Percentiles rank a stretch among this genome's conserved stretches.
These are phyloP conservation scores for Phaethon lepturus DNA, from an alignment of 2,113 vertebrate genomes.

Conservation along the genomic window DNA sequence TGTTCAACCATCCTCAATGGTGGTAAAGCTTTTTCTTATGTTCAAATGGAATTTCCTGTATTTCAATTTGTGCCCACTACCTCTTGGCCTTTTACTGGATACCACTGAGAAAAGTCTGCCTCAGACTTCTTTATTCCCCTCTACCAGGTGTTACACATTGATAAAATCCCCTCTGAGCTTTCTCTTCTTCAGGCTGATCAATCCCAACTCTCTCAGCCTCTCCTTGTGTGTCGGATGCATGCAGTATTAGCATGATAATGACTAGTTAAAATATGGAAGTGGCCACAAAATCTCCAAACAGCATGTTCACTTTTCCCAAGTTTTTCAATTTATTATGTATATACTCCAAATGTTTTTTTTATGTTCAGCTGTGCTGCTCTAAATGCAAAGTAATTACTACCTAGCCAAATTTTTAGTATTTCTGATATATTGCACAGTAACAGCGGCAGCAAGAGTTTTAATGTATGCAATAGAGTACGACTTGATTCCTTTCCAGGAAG, in stretches of 20 bases:
- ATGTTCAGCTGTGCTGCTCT: background rate
- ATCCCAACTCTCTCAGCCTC: background rate
- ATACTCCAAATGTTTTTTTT: background rate
- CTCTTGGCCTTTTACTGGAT: background rate
- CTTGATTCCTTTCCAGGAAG: background rate
- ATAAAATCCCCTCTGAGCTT: background rate
- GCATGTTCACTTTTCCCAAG: background rate
- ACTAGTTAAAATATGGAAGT: background rate
- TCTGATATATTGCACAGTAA: background rate
- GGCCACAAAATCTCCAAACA: background rate
- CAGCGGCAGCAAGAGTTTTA: background rate
- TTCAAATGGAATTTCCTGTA: background rate
- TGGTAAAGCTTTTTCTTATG: background rate
- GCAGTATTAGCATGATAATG: background rate
- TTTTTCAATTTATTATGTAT: background rate
- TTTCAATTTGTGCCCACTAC: background rate
- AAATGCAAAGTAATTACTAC: background rate
- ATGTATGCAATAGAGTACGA: background rate
- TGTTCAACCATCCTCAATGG: background rate
- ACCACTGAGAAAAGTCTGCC: background rate
- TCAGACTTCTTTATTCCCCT: background rate
- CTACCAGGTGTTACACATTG: background rate
- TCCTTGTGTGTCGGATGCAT: rapidly evolving
- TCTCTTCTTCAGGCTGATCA: background rate
- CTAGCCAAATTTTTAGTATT: background rate